These are phyloP conservation scores for Arctopsyche grandis DNA, from an alignment of 1,140 invertebrate genomes.

Conservation along the genomic window DNA sequence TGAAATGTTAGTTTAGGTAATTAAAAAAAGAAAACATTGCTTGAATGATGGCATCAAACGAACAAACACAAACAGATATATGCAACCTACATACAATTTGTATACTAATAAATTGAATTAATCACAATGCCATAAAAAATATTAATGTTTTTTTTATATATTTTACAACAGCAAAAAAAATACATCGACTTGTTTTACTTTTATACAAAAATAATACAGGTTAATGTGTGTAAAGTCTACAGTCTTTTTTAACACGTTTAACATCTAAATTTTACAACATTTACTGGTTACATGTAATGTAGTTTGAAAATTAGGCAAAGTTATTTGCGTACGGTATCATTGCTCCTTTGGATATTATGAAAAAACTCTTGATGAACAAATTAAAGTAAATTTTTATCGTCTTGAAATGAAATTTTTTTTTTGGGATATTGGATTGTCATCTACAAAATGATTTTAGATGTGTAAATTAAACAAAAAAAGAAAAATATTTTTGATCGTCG, in stretches of 20 bases:
- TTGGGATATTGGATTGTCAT: constrained; percentile 21
- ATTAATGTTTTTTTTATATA: constrained; percentile 8
- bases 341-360: constrained; percentile 46
- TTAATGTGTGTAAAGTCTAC: constrained; percentile 20
- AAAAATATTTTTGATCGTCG: background rate
- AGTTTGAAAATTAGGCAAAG: constrained; percentile 54
- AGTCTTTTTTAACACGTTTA: background rate
- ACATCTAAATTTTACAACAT: constrained; percentile 24
- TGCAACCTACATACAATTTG: background rate
- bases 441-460: constrained; percentile 17
- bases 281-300: constrained; percentile 32
- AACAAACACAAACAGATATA: constrained; percentile 20
- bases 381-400: constrained; percentile 7
- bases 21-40: constrained; percentile 1
- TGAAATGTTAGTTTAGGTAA: constrained; percentile 6
- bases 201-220: constrained; percentile 11
- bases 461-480: background rate
- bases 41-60: constrained; percentile 6
- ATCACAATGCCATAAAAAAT: constrained; percentile 1
- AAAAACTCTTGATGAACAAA: constrained; percentile 19
- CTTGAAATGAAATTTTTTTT: background rate
- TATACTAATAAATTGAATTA: background rate
- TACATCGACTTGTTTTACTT: background rate
- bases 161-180: background rate
- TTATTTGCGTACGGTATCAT: constrained; percentile 54